Percentiles rank a stretch among this genome's conserved stretches.
Conservation (phyloP, 2,113 vertebrate genomes). For the Crotalus horridus region DNA sequence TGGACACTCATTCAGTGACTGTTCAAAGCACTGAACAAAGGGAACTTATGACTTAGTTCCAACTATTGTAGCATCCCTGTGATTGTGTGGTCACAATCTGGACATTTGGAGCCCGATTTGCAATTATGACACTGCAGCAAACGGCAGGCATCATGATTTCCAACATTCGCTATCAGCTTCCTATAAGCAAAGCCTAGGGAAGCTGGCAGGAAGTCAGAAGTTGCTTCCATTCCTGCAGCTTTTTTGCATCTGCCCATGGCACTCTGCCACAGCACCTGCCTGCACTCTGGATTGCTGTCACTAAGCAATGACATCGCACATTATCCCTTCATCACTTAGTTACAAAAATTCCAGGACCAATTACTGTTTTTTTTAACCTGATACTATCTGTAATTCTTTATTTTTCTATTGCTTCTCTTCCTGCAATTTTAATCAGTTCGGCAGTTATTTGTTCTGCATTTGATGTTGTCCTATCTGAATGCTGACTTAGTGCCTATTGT, state of each 20-base stretch:
- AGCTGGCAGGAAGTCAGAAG: neutral
- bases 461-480: neutral
- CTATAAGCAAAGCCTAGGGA: neutral
- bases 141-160: neutral
- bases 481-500: neutral
- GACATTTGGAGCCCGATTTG: no score
- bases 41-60: no score
- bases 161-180: neutral
- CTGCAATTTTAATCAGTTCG: neutral
- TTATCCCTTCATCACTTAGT: neutral
- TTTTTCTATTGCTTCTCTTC: neutral
- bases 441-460: neutral
- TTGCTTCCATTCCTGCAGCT: neutral
- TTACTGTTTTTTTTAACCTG: neutral
- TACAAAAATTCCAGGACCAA: neutral
- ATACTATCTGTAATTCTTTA: neutral
- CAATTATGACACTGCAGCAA: no score
- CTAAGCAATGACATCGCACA: neutral
- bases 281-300: neutral
- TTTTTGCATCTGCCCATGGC: neutral
- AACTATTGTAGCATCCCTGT: no score
- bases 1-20: no score
- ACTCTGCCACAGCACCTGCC: neutral
- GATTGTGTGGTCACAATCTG: no score
- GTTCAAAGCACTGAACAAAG: no score